These are phyloP conservation scores for Phymanthus crucifer DNA, from an alignment of 92 coral and sea anemone genomes.

Conservation along the genomic window DNA sequence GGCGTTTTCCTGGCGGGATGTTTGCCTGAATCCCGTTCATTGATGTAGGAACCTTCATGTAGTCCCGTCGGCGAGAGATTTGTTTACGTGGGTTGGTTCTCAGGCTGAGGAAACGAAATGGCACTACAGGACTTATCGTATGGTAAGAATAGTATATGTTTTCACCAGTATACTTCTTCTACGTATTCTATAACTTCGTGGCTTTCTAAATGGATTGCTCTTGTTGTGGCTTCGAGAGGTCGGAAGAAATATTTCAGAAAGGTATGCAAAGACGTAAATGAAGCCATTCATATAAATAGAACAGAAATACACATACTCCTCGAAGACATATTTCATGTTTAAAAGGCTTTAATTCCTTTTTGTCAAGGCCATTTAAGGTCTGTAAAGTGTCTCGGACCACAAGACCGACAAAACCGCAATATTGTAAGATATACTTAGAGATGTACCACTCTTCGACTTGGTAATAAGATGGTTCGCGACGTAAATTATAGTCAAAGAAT, in stretches of 20 bases:
- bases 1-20: constrained; percentile 14
- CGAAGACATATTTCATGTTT: background rate
- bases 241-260: background rate
- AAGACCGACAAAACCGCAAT: constrained; percentile 22
- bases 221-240: background rate
- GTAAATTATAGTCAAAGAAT: background rate
- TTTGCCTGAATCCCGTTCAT: constrained; percentile 1
- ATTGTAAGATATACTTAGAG: constrained; percentile 17
- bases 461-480: background rate
- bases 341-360: constrained; percentile 4
- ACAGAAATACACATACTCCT: background rate
- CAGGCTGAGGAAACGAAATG: constrained; percentile 26
- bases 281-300: constrained; percentile 1
- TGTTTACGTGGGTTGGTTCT: background rate
- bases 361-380: constrained; percentile 15
- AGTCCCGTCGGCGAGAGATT: background rate
- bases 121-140: constrained; percentile 55
- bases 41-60: background rate
- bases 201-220: background rate
- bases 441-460: background rate
- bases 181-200: background rate
- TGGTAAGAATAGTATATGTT: constrained; percentile 40
- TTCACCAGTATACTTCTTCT: background rate
- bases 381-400: constrained; percentile 12
- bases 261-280: constrained; percentile 9